Conservation (phyloP, 2,888 invertebrate genomes). For the Drosophila monieri region DNA sequence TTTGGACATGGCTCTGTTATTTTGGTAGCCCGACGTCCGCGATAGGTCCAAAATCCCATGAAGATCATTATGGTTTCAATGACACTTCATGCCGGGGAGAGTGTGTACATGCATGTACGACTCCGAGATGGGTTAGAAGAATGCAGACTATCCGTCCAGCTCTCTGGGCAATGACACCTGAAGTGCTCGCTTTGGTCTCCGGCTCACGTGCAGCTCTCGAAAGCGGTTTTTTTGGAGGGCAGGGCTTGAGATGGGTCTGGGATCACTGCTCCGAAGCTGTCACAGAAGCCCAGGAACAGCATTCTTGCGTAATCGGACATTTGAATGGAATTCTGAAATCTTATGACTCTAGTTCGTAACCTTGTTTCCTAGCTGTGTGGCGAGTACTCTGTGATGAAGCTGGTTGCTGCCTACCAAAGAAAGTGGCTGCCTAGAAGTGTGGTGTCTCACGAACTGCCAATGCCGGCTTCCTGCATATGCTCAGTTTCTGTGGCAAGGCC, state of each 20-base stretch:
- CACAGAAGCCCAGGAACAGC: conserved; percentile 21
- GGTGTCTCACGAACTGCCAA: too few species aligned
- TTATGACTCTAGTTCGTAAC: conserved; percentile 38
- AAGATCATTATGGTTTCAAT: conserved; percentile 78
- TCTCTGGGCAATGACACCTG: conserved; percentile 72
- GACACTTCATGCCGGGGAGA: conserved; percentile 62
- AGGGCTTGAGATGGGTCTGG: conserved; percentile 30
- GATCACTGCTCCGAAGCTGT: conserved; percentile 34
- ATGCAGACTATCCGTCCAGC: conserved; percentile 54
- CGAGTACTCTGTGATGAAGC: conserved; percentile 20
- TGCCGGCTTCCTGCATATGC: conserved; percentile 63
- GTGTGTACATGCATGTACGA: conserved; percentile 21
- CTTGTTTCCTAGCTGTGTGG: conserved; percentile 49
- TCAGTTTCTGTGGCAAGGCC: conserved; percentile 48
- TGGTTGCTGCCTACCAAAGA: conserved; percentile 52
- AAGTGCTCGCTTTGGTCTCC: conserved; percentile 46
- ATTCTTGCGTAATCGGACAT: conserved; percentile 16
- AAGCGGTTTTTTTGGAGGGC: conserved; percentile 7
- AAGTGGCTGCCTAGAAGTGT: conserved; percentile 51
- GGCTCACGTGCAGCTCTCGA: conserved; percentile 37
- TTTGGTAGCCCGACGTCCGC: conserved; percentile 67
- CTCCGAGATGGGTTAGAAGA: conserved; percentile 48
- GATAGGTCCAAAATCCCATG: conserved; percentile 70
- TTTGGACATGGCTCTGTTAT: conserved; percentile 25
- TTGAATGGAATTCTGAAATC: conserved; percentile 17